Evolutionary conservation across 2,113 vertebrate genomes (phyloP), one percentile per base, ranked within the genome.

Genomic region (Anser brachyrhynchus): DNA sequence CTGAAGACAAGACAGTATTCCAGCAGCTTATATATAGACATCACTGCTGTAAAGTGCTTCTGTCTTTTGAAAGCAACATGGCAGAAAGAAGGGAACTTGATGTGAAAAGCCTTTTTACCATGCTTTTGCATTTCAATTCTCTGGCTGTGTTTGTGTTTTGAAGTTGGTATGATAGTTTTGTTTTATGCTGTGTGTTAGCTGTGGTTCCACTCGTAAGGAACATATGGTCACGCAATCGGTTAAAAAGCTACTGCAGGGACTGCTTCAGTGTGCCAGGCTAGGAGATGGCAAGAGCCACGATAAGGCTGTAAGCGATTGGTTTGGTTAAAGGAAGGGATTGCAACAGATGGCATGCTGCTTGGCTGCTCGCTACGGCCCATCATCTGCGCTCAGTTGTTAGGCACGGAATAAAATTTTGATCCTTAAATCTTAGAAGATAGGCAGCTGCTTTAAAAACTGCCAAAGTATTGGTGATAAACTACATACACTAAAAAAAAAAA

Each of bases 1-100:
- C 86, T 93, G 90, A 96, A 87, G 94, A 65, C 26, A 94, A 93
- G 74, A 74, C 43, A 91, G 54, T 76, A 91, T 84, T 94, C 95
- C 69, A 94, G 75, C 43, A 88, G 67, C 72, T 87, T 64, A 77
- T 81, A 91, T 89, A 71, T 29, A 83, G 95, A 88, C 88, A 87
- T 92, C 64, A 33, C 46, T 61, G 66, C 58, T 84, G 44, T 91
- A 79, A 96, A 94, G 84, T 86, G 72, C 49, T 59, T 49, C 90
- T 84, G 77, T 52, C 67, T 90, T 93, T 91, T 92, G 75, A 84
- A 96, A 84, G 78, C 73, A 95, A 64, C 89, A 96, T 90, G 80
- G 81, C 73, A 95, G 71, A 95, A 93, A 90, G 76, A 87, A 92
- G 62, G 84, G 89, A 85, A 65, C 85, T 21, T 26, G 82, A 89